phyloP scores from a whole-genome alignment of 2,888 invertebrate species.

The Morpho deidamia region DNA sequence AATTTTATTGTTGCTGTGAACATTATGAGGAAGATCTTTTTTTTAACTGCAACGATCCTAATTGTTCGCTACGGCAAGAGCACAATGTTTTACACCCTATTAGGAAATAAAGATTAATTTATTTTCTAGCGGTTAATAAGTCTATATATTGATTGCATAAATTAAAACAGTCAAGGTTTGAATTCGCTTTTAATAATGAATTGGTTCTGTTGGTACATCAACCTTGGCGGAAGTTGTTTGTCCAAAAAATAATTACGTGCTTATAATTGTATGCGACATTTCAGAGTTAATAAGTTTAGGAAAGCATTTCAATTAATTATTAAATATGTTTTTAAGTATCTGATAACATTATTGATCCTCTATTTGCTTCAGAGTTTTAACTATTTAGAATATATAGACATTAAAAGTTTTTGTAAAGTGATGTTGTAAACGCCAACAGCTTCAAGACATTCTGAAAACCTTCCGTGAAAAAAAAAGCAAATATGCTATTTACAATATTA shows the following conservation, averaged over 20 bases:
- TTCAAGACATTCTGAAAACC: background rate
- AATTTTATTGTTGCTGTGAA: no score
- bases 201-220: constrained; percentile 1
- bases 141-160: constrained; percentile 4
- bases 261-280: background rate
- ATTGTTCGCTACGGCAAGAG: background rate
- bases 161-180: constrained; percentile 2
- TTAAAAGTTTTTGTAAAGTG: background rate
- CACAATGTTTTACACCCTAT: background rate
- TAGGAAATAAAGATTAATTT: background rate
- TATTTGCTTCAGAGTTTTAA: no score
- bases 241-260: background rate
- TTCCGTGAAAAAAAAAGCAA: no score
- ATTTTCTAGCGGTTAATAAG: background rate
- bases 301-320: no score
- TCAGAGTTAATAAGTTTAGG: no score
- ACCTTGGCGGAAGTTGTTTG: background rate
- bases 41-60: no score
- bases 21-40: no score
- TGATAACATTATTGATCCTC: no score
- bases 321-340: no score
- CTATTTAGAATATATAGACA: background rate
- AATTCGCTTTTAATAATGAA: background rate
- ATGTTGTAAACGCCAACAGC: background rate
- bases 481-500: no score